Conservation (phyloP, 2,797 vertebrate genomes). For the Onychomys leucogaster region DNA sequence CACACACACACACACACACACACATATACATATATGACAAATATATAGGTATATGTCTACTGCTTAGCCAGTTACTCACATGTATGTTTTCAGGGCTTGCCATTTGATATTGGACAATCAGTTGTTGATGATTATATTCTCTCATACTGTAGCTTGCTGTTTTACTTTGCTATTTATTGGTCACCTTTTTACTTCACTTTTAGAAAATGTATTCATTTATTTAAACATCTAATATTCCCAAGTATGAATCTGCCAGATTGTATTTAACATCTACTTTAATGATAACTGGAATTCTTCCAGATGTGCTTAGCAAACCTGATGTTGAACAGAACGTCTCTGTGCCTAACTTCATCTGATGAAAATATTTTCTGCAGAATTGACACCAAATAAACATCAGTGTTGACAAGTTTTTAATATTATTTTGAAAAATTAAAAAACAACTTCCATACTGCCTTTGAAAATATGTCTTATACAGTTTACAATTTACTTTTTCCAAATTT, state of each 20-base stretch:
- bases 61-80: neutral
- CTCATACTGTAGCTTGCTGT: neutral
- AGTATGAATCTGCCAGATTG: conserved; percentile 26
- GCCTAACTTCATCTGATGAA: neutral
- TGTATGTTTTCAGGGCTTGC: neutral
- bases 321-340: neutral
- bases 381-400: neutral
- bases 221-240: conserved; percentile 6
- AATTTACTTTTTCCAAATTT: conserved; percentile 31
- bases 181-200: conserved; percentile 29
- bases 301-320: neutral
- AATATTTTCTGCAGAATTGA: neutral
- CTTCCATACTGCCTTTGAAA: neutral
- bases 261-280: conserved; percentile 57
- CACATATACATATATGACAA: neutral
- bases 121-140: neutral
- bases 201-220: neutral
- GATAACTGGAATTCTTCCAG: conserved; percentile 10
- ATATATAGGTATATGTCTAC: neutral
- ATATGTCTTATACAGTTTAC: neutral
- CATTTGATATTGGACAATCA: neutral
- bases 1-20: neutral
- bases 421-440: conserved; percentile 27
- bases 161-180: neutral
- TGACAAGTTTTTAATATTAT: conserved; percentile 20